Percentiles rank a stretch among this genome's conserved stretches.
Conservation (phyloP, 2,888 invertebrate species). For the Aspidiotus destructor region DNA sequence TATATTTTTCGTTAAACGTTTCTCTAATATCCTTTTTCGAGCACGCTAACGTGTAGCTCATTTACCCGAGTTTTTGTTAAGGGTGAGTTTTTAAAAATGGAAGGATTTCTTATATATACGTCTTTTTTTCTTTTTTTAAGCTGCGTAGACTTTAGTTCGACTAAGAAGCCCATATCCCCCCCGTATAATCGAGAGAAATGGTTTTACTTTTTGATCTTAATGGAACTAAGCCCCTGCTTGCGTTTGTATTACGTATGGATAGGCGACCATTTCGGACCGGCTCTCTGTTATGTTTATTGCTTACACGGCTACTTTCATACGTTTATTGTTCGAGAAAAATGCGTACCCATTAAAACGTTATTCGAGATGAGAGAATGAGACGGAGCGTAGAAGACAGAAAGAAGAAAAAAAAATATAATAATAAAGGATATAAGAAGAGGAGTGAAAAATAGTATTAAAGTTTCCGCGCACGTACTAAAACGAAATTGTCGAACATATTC, state of each 20-base stretch:
- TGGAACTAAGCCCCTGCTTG: constrained; percentile 25
- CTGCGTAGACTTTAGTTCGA: constrained; percentile 25
- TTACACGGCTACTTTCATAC: constrained; percentile 32
- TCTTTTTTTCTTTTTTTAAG: constrained; percentile 6
- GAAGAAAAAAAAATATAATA: neutral
- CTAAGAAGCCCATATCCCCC: constrained; percentile 27
- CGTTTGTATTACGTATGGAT: constrained; percentile 29
- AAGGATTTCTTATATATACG: constrained; percentile 26
- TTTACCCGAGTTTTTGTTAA: constrained; percentile 20
- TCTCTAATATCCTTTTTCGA: constrained; percentile 29
- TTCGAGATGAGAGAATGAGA: constrained; percentile 7
- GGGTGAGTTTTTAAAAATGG: constrained; percentile 28
- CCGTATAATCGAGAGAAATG: constrained; percentile 32
- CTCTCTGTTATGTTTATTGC: constrained; percentile 30
- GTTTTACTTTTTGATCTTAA: constrained; percentile 33
- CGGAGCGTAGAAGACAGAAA: neutral
- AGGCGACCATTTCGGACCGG: constrained; percentile 25
- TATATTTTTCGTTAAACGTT: constrained; percentile 26
- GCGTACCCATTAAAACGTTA: constrained; percentile 31
- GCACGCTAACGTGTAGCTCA: constrained; percentile 13
- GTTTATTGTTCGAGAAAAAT: constrained; percentile 31
- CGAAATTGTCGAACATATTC: constrained; percentile 30
- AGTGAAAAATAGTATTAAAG: constrained; percentile 28
- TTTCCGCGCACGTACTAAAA: constrained; percentile 30
- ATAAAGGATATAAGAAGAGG: neutral